phyloP scores from a whole-genome alignment of 2,797 vertebrate species.

The Rousettus madagascariensis region DNA sequence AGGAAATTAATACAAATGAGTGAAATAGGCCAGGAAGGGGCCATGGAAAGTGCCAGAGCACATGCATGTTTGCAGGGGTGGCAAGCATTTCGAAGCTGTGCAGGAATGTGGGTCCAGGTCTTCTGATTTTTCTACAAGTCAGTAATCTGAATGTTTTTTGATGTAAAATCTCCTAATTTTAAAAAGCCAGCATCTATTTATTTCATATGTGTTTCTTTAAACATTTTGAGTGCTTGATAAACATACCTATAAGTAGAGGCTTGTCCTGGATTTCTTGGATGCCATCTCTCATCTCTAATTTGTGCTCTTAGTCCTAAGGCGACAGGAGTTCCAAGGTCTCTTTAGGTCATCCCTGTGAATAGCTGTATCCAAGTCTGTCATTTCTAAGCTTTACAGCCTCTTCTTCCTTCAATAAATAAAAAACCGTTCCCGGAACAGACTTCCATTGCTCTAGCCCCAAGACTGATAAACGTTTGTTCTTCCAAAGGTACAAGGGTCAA shows the following conservation, averaged over 20 bases:
- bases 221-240: neutral
- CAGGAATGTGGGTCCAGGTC: neutral
- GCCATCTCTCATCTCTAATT: neutral
- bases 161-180: constrained; percentile 27
- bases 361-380: neutral
- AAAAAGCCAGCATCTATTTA: neutral
- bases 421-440: neutral
- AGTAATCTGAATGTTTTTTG: neutral
- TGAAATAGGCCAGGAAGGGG: neutral
- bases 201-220: constrained; percentile 35
- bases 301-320: no score
- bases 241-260: neutral
- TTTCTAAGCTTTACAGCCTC: neutral
- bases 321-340: neutral
- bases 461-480: neutral
- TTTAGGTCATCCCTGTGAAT: neutral
- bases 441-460: neutral
- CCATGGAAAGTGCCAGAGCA: neutral
- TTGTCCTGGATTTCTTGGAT: neutral
- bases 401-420: neutral
- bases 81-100: neutral
- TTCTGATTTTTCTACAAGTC: neutral
- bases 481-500: neutral
- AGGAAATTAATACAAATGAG: neutral
- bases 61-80: neutral